phyloP scores from a whole-genome alignment of 1,140 invertebrate species.

The Macrobrachium rosenbergii region DNA sequence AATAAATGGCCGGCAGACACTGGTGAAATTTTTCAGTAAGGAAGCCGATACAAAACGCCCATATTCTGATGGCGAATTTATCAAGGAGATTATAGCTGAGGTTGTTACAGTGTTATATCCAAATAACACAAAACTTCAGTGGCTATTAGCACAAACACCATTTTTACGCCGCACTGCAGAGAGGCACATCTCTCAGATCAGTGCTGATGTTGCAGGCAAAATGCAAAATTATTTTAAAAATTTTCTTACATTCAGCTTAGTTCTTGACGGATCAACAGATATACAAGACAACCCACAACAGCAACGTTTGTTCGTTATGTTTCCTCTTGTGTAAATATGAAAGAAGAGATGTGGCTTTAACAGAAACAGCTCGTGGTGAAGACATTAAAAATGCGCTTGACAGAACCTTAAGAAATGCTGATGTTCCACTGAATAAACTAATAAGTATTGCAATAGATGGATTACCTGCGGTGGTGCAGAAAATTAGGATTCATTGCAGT shows the following conservation, averaged over 20 bases:
- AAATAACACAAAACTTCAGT: conserved; percentile 57
- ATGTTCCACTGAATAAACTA: too few species aligned
- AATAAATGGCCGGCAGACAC: too few species aligned
- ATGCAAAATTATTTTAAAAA: too few species aligned
- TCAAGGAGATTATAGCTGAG: conserved; percentile 49
- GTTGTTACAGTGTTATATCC: conserved; percentile 55
- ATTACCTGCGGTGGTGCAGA: conserved; percentile 54
- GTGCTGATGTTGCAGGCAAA: conserved; percentile 32
- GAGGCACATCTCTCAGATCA: too few species aligned
- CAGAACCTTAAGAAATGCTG: too few species aligned
- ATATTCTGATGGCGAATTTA: conserved; percentile 58
- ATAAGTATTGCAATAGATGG: conserved; percentile 52
- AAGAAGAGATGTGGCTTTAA: conserved; percentile 30
- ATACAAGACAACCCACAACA: conserved; percentile 45
- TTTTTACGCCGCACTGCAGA: conserved; percentile 42
- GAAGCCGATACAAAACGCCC: conserved; percentile 49
- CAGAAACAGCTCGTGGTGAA: too few species aligned
- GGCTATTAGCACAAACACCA: conserved; percentile 15
- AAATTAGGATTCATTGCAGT: conserved; percentile 44
- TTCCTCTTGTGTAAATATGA: conserved; percentile 32
- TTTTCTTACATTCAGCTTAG: too few species aligned
- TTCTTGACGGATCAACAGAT: too few species aligned
- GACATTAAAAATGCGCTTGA: too few species aligned
- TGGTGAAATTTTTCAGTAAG: too few species aligned
- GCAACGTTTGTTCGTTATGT: conserved; percentile 50